Percentiles rank a stretch among this genome's conserved stretches.
Conservation (phyloP, 2,797 vertebrate species). For the Crocodylus rhombifer region DNA sequence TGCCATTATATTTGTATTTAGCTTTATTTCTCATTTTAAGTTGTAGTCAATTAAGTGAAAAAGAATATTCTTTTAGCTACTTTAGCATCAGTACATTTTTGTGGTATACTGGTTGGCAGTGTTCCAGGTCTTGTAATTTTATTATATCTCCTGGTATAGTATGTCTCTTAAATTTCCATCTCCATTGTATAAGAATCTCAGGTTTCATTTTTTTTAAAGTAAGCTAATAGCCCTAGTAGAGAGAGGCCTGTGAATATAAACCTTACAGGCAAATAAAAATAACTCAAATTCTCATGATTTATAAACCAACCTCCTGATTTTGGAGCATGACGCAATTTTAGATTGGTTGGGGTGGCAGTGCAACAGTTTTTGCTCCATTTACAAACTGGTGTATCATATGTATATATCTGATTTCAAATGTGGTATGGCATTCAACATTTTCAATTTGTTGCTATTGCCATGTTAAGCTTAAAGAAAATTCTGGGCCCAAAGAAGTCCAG, state of each 20-base stretch:
- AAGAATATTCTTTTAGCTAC: slow-evolving; percentile 53
- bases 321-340: neutral
- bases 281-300: neutral
- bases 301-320: neutral
- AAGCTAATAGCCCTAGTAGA: slow-evolving; percentile 46
- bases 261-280: slow-evolving; percentile 22
- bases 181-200: neutral
- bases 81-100: neutral
- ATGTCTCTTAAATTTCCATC: neutral
- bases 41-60: slow-evolving; percentile 24
- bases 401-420: neutral
- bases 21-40: neutral
- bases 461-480: neutral
- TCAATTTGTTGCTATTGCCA: neutral
- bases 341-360: slow-evolving; percentile 30
- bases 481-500: neutral
- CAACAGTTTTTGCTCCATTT: neutral
- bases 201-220: slow-evolving; percentile 1
- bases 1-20: neutral
- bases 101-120: slow-evolving; percentile 43
- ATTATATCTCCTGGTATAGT: neutral
- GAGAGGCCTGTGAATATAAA: slow-evolving; percentile 39
- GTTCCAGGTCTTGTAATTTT: neutral
- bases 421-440: neutral
- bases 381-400: neutral